Base-by-base conservation (phyloP, 1,140 invertebrate genomes). In the Micrasema minimum region DNA sequence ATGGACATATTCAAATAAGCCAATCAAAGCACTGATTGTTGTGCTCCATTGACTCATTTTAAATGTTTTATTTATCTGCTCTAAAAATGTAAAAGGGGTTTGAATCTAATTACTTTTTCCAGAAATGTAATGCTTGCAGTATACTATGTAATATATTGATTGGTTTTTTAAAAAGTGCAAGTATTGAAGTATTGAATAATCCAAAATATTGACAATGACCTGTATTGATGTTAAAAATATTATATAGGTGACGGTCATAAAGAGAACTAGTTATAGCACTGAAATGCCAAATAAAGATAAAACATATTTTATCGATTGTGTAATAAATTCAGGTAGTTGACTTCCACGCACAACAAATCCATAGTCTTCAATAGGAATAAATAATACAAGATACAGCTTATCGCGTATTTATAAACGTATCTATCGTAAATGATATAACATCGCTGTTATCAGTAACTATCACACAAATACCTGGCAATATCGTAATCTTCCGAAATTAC, bases 241-340 rank as follows among this genome's bases (percentile, higher is more conserved):
- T 16, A 9, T 50, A 16, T 22, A 45, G 41, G 14, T 38, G 35
- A 38, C 26, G 7, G 23, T 14, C 26, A 20, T 59, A 59, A 59
- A 59, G 12, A 59, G 4, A n/a, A 11, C 26, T 35, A 20, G 26
- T 20, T 41, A 37, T 59, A 11, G 7, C 26, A 31, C 26, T 18
- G 38, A 59, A 31, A 38, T 18, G 31, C 7, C 35, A 41, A 59
- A 59, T 9, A 59, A 38, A 59, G 55, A 59, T 59, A 59, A 59
- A 53, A 31, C 6, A 55, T 14, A 12, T 20, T n/a, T 26, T 12
- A 38, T 18, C n/a, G 35, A 38, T 59, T 41, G 55, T 59, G 35
- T 59, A 59, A 59, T 59, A 59, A 57, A 59, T 59, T 59, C 55
- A 59, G 55, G 55, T 59, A 59, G 55, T 59, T 59, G 31, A 50